These are phyloP conservation scores for Clupea harengus DNA, from an alignment of 2,113 vertebrate genomes.

Conservation along the genomic window DNA sequence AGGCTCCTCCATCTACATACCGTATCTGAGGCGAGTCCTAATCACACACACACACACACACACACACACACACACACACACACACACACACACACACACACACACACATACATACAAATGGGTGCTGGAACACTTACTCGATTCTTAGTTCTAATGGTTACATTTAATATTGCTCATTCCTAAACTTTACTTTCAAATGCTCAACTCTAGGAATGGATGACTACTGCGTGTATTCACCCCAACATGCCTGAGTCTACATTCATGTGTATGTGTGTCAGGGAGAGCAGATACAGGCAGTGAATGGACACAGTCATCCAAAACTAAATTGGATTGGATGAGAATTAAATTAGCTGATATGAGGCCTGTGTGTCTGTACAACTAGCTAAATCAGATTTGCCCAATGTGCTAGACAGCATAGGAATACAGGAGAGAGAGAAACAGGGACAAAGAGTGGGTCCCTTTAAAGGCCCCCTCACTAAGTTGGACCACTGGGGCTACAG, in stretches of 20 bases:
- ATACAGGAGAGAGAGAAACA: constrained; percentile 20
- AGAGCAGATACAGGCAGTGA: constrained; percentile 42
- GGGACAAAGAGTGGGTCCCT: neutral
- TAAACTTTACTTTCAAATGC: too few relatives aligned
- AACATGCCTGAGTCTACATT: neutral
- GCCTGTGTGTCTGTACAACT: constrained; percentile 65
- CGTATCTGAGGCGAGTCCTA: constrained; percentile 82
- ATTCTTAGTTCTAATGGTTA: too few relatives aligned
- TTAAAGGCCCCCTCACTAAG: too few relatives aligned
- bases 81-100: neutral
- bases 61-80: neutral
- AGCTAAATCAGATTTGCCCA: constrained; percentile 69
- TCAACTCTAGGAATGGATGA: too few relatives aligned
- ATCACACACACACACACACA: neutral
- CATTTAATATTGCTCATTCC: too few relatives aligned
- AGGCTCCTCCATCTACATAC: constrained; percentile 74
- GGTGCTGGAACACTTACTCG: neutral
- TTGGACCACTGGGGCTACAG: too few relatives aligned
- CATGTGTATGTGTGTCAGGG: constrained; percentile 14
- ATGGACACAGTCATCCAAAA: constrained; percentile 62
- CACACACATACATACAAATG: constrained; percentile 7
- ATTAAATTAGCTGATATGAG: constrained; percentile 65
- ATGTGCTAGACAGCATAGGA: constrained; percentile 37
- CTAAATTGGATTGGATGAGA: constrained; percentile 42
- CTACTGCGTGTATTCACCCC: too few relatives aligned